Percentiles rank a stretch among this genome's conserved stretches.
Conservation (phyloP, 2,113 vertebrate species). For the Narcine bancroftii region DNA sequence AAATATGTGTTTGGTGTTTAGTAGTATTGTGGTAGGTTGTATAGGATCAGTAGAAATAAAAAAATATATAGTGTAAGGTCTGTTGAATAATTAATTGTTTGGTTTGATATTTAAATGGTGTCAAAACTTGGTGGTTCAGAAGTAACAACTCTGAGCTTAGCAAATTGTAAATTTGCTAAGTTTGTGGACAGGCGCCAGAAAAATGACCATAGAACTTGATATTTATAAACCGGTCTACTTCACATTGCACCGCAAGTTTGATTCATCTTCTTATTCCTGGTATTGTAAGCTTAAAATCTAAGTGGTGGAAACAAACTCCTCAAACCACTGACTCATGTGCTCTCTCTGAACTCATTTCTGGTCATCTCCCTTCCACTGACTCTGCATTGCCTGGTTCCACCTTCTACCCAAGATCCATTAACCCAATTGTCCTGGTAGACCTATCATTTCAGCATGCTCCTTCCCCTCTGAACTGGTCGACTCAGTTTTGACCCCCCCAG, state of each 20-base stretch:
- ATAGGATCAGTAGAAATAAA: background rate
- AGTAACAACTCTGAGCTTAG: background rate
- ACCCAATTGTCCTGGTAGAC: too few relatives aligned
- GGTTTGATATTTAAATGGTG: background rate
- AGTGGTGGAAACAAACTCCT: background rate
- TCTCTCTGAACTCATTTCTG: too few relatives aligned
- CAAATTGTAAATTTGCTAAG: background rate
- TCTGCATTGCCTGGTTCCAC: too few relatives aligned
- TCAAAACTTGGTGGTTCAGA: background rate
- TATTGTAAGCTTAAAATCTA: background rate
- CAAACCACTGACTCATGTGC: too few relatives aligned
- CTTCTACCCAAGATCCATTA: too few relatives aligned
- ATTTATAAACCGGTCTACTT: background rate
- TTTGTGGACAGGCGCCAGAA: background rate
- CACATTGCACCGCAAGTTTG: background rate
- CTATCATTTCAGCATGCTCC: too few relatives aligned
- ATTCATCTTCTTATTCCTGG: background rate
- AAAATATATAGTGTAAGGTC: background rate
- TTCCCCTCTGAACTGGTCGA: too few relatives aligned
- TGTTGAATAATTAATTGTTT: background rate
- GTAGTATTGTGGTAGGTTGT: too few relatives aligned
- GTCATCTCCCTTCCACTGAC: too few relatives aligned
- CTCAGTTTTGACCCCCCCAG: too few relatives aligned
- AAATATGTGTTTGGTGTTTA: background rate
- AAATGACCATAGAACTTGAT: background rate